These are phyloP conservation scores for Lucilia sericata DNA, from an alignment of 1,140 invertebrate genomes.

Conservation along the genomic window DNA sequence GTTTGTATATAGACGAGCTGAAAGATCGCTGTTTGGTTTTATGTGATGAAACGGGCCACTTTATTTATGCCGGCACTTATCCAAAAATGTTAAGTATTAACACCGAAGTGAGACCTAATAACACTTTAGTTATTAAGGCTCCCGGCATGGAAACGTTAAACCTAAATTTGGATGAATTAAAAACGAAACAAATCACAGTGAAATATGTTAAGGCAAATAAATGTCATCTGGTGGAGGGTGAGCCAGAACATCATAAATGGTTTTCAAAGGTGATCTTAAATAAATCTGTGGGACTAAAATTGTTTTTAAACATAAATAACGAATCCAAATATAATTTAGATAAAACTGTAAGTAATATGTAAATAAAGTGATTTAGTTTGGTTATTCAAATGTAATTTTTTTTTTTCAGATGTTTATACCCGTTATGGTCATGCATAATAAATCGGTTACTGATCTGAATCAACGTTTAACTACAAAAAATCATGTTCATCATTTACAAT, in stretches of 20 bases:
- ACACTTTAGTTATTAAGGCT: constrained; percentile 64
- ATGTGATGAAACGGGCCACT: constrained; percentile 66
- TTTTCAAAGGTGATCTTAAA: constrained; percentile 71
- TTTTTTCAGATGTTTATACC: constrained; percentile 60
- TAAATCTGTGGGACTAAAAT: constrained; percentile 69
- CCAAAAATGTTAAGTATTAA: constrained; percentile 69
- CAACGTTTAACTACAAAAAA: constrained; percentile 48
- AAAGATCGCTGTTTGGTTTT: constrained; percentile 67
- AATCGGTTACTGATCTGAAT: constrained; percentile 65
- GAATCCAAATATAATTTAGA: neutral
- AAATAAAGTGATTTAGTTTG: neutral
- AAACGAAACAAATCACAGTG: constrained; percentile 53
- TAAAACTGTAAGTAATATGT: neutral
- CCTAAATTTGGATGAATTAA: constrained; percentile 59
- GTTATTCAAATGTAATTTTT: neutral
- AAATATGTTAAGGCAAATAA: constrained; percentile 66
- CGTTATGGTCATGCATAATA: constrained; percentile 61
- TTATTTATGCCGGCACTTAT: constrained; percentile 66
- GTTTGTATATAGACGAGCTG: constrained; percentile 65
- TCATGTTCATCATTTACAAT: constrained; percentile 57
- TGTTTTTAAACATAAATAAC: constrained; percentile 51
- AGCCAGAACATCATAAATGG: constrained; percentile 72
- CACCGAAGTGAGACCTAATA: constrained; percentile 62
- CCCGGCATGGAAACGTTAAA: constrained; percentile 68
- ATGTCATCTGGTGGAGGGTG: constrained; percentile 71